phyloP scores from a whole-genome alignment of 2,113 vertebrate genomes.

The Arothron firmamentum region DNA sequence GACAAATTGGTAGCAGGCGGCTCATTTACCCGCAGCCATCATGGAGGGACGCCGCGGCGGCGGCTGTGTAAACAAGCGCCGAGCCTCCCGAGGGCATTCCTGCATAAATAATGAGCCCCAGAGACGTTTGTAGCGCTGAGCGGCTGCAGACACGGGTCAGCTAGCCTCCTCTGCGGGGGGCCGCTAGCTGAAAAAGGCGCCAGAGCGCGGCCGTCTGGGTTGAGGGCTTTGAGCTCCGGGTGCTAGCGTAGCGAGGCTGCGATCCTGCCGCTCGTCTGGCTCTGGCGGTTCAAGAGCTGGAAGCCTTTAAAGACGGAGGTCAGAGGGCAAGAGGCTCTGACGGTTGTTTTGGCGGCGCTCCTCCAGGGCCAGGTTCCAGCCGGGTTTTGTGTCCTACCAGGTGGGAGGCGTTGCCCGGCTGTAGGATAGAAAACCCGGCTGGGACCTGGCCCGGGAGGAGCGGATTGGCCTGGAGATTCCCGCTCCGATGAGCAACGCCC shows the following conservation, averaged over 20 bases:
- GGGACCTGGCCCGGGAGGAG: conserved; percentile 54
- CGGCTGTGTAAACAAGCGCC: conserved; percentile 72
- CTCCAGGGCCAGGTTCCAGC: too few species aligned
- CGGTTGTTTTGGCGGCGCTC: too few species aligned
- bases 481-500: conserved; percentile 39
- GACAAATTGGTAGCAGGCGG: conserved; percentile 76
- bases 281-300: too few species aligned
- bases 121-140: conserved; percentile 65
- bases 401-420: conserved; percentile 3
- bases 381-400: too few species aligned
- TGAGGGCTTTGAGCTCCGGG: too few species aligned
- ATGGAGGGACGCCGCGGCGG: conserved; percentile 44
- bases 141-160: conserved; percentile 65
- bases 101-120: conserved; percentile 68
- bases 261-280: too few species aligned
- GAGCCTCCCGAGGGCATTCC: conserved; percentile 73
- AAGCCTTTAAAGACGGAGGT: too few species aligned
- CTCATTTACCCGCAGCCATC: conserved; percentile 75
- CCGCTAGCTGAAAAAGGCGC: too few species aligned
- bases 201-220: too few species aligned
- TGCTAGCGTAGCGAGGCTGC: too few species aligned
- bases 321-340: too few species aligned
- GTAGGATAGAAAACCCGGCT: conserved; percentile 46
- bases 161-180: conserved; percentile 63
- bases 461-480: conserved; percentile 28